These are phyloP conservation scores for Drosophila quinaria DNA, from an alignment of 2,888 invertebrate species.

Conservation along the genomic window DNA sequence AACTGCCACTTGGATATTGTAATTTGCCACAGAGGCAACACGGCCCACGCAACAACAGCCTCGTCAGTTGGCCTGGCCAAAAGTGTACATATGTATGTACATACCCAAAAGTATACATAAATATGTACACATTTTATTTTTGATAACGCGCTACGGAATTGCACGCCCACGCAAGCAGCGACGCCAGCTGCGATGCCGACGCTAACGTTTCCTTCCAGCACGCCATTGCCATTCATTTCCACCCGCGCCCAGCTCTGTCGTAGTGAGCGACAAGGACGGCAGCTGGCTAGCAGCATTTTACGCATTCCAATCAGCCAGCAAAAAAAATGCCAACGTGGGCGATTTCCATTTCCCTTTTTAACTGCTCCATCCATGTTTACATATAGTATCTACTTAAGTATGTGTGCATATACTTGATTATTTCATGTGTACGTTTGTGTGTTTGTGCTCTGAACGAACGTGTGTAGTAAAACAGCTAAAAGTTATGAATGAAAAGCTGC, in stretches of 20 bases:
- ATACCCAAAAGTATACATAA: slow-evolving; percentile 34
- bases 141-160: slow-evolving; percentile 73
- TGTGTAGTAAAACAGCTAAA: slow-evolving; percentile 55
- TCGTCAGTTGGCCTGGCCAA: slow-evolving; percentile 56
- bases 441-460: slow-evolving; percentile 14
- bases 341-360: slow-evolving; percentile 61
- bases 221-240: slow-evolving; percentile 69
- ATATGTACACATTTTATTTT: slow-evolving; percentile 66
- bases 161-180: slow-evolving; percentile 68
- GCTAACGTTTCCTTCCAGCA: slow-evolving; percentile 56
- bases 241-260: slow-evolving; percentile 38
- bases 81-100: slow-evolving; percentile 26
- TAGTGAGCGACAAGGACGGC: slow-evolving; percentile 17
- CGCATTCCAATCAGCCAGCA: slow-evolving; percentile 77
- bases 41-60: slow-evolving; percentile 61
- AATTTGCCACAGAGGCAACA: slow-evolving; percentile 55
- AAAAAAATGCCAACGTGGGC: slow-evolving; percentile 64
- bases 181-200: slow-evolving; percentile 28
- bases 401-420: slow-evolving; percentile 2
- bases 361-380: slow-evolving; percentile 25
- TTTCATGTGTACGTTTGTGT: slow-evolving; percentile 2
- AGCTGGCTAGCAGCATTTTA: slow-evolving; percentile 57
- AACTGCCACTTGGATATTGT: slow-evolving; percentile 58
- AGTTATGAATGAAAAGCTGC: slow-evolving; percentile 77
- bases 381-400: slow-evolving; percentile 16